Evolutionary conservation across 1,140 invertebrate genomes (phyloP).

Genomic region (Drosophila simulans): DNA sequence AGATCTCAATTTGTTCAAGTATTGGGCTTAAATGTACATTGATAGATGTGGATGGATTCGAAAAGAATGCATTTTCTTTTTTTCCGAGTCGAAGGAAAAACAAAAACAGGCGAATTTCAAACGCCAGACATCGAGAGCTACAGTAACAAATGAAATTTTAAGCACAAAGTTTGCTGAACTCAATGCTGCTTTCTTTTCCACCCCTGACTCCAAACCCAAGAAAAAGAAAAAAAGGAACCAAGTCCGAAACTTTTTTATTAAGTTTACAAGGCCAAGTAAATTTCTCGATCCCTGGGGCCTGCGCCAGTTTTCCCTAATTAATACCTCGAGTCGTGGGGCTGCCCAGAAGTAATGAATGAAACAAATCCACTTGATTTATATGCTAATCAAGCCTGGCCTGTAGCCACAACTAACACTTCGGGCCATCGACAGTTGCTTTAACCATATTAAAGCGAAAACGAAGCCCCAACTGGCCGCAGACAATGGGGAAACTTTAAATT

Average conservation of each 20-base stretch:
- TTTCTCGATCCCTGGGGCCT: conserved; percentile 51
- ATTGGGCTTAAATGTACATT: conserved; percentile 27
- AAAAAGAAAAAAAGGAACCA: conserved; percentile 11
- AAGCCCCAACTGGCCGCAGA: background rate
- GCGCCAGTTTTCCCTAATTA: conserved; percentile 59
- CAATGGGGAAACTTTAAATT: conserved; percentile 60
- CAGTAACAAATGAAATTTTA: conserved; percentile 53
- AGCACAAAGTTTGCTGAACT: conserved; percentile 47
- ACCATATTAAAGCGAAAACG: conserved; percentile 34
- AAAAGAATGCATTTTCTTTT: conserved; percentile 44
- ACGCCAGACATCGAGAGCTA: conserved; percentile 31
- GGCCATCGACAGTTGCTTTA: conserved; percentile 39
- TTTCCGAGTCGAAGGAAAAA: background rate
- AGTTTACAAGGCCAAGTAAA: conserved; percentile 73
- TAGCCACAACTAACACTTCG: conserved; percentile 18
- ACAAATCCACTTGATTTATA: conserved; percentile 73
- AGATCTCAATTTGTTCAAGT: conserved; percentile 33
- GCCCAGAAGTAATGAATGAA: conserved; percentile 18
- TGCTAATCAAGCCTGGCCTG: conserved; percentile 59
- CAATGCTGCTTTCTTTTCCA: conserved; percentile 27
- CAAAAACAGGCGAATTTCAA: conserved; percentile 36
- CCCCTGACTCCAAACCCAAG: conserved; percentile 2
- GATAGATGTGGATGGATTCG: conserved; percentile 3
- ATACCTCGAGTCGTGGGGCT: conserved; percentile 51
- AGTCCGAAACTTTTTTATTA: conserved; percentile 73